phyloP scores from a whole-genome alignment of 2,113 vertebrate genomes.

The Pteruthius melanotis region DNA sequence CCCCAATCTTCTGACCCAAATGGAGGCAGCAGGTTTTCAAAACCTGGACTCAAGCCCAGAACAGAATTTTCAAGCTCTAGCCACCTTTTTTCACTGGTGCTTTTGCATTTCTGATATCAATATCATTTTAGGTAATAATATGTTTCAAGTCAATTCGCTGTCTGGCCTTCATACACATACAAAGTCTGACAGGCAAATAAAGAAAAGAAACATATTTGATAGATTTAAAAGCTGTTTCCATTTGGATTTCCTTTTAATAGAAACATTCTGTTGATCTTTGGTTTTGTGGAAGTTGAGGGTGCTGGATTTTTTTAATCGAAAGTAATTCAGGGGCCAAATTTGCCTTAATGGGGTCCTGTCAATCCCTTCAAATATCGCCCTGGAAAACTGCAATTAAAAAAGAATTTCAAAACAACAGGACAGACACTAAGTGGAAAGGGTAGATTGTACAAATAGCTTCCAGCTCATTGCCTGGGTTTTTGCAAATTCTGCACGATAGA shows the following conservation, averaged over 20 bases:
- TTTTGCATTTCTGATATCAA: slow-evolving; percentile 47
- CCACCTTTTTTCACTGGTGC: not conserved
- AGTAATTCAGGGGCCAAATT: slow-evolving; percentile 21
- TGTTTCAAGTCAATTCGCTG: slow-evolving; percentile 43
- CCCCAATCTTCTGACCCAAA: not conserved
- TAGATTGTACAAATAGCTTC: not conserved
- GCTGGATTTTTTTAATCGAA: not conserved
- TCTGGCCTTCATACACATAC: not conserved
- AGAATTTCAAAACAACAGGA: not conserved
- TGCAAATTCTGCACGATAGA: not conserved
- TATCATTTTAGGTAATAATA: slow-evolving; percentile 46
- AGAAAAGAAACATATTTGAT: slow-evolving; percentile 36
- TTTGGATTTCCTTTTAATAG: slow-evolving; percentile 54
- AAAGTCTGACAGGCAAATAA: slow-evolving; percentile 41
- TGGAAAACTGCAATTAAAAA: not conserved
- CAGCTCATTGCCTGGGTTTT: not conserved
- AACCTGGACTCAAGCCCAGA: not conserved
- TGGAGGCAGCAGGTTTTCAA: not conserved
- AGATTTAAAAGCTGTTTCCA: slow-evolving; percentile 59
- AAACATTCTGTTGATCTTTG: slow-evolving; percentile 41
- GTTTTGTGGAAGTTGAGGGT: slow-evolving; percentile 1
- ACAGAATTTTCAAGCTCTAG: not conserved
- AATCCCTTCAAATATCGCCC: not conserved
- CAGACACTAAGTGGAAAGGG: not conserved
- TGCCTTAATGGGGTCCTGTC: slow-evolving; percentile 4